phyloP scores from a whole-genome alignment of 2,888 invertebrate species.

The Scotopteryx bipunctaria region DNA sequence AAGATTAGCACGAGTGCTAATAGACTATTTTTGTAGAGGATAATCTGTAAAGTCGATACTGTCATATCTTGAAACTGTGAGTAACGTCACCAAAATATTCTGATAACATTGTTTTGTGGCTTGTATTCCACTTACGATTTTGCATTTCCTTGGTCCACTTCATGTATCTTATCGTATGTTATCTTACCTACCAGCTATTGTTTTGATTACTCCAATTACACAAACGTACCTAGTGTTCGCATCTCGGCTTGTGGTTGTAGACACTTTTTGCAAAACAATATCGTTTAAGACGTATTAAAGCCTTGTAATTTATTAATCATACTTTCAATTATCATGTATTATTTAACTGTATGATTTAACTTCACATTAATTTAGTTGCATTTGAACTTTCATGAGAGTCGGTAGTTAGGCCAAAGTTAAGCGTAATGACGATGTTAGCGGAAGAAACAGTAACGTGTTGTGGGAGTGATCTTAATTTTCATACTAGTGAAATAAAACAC shows the following conservation, averaged over 20 bases:
- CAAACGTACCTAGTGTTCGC: conserved; percentile 9
- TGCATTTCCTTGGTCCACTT: conserved; percentile 68
- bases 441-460: conserved; percentile 46
- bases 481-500: conserved; percentile 38
- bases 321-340: neutral
- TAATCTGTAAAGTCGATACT: too few species aligned
- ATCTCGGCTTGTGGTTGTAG: conserved; percentile 2
- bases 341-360: neutral
- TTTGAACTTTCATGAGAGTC: conserved; percentile 38
- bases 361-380: conserved; percentile 36
- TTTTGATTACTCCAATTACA: conserved; percentile 19
- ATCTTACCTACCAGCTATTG: conserved; percentile 39
- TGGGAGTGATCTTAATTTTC: conserved; percentile 50
- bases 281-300: too few species aligned
- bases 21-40: too few species aligned
- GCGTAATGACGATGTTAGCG: conserved; percentile 10
- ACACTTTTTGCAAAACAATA: neutral
- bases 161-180: conserved; percentile 60
- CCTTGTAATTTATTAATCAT: neutral
- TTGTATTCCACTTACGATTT: conserved; percentile 28
- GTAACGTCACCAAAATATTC: neutral
- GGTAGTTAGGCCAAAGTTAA: conserved; percentile 8
- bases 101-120: neutral
- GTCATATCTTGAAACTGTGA: too few species aligned
- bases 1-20: too few species aligned